Evolutionary conservation across 2,797 vertebrate species (phyloP).

Genomic region (Potorous gilbertii): DNA sequence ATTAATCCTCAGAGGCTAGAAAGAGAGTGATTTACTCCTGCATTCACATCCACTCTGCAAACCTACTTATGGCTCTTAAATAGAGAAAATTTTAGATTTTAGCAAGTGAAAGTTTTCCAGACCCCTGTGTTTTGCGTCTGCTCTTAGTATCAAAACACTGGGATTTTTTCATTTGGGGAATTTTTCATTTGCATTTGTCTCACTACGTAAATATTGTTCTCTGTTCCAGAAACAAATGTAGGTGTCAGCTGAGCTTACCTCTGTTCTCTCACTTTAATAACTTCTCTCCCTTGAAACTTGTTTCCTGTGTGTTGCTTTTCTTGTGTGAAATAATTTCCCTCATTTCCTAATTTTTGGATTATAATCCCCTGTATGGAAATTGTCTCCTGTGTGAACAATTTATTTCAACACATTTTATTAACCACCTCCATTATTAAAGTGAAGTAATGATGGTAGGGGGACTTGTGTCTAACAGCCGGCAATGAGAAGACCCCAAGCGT

Average conservation of each 20-base stretch:
- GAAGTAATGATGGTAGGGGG: constrained; percentile 12
- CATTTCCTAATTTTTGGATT: constrained; percentile 40
- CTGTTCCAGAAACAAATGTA: constrained; percentile 22
- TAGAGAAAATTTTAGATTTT: constrained; percentile 17
- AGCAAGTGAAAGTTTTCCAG: constrained; percentile 25
- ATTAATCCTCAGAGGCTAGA: constrained; percentile 33
- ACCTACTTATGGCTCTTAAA: constrained; percentile 7
- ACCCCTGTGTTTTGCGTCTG: background rate
- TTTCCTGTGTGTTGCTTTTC: constrained; percentile 22
- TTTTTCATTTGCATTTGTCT: constrained; percentile 40
- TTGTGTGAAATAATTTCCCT: constrained; percentile 37
- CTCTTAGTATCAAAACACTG: constrained; percentile 6
- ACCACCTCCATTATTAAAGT: constrained; percentile 26
- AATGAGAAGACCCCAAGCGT: constrained; percentile 4
- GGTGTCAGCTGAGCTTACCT: constrained; percentile 38
- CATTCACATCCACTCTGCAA: constrained; percentile 30
- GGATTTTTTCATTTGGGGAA: constrained; percentile 21
- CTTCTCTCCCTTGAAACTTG: constrained; percentile 27
- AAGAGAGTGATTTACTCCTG: background rate
- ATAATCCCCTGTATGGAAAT: background rate
- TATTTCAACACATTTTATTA: constrained; percentile 14
- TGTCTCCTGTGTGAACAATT: constrained; percentile 6
- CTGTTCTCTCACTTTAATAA: constrained; percentile 23
- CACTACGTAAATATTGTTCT: background rate
- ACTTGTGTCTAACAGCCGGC: background rate